Percentiles rank a stretch among this genome's conserved stretches.
Evolutionary conservation across 2,888 invertebrate species (phyloP).

Genomic region (Sminthurinus aureus): DNA sequence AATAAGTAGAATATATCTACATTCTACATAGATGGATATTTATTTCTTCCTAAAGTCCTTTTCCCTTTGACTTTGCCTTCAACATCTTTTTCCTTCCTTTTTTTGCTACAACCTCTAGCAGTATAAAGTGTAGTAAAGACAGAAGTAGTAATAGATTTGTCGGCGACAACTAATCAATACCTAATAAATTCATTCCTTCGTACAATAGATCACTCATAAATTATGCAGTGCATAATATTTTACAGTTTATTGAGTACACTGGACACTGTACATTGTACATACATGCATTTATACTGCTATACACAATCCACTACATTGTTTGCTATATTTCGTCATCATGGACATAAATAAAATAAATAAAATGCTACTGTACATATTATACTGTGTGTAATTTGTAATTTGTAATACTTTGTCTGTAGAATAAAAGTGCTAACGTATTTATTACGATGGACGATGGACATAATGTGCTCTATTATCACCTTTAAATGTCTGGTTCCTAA

Average conservation of each 20-base stretch:
- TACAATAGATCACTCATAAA: slow-evolving; percentile 34
- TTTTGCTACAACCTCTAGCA: slow-evolving; percentile 1
- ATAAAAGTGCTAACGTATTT: no score
- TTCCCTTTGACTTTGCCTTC: neutral
- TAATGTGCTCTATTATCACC: no score
- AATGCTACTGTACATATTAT: neutral
- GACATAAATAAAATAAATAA: no score
- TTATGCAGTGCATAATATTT: neutral
- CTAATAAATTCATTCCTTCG: slow-evolving; percentile 32
- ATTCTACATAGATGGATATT: no score
- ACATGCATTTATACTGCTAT: neutral
- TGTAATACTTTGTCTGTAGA: no score
- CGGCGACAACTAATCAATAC: slow-evolving; percentile 35
- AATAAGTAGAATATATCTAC: no score
- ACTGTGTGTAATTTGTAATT: neutral
- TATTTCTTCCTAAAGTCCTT: no score
- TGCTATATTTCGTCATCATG: neutral
- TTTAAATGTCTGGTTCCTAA: no score
- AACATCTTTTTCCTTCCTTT: neutral
- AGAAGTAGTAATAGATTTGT: slow-evolving; percentile 6
- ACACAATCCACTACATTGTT: slow-evolving; percentile 30
- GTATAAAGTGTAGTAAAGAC: neutral
- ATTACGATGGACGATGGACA: no score
- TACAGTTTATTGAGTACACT: neutral
- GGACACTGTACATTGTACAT: neutral